Percentiles rank a stretch among this genome's conserved stretches.
phyloP scores from a whole-genome alignment of 2,113 vertebrate genomes.

The Alethe diademata region DNA sequence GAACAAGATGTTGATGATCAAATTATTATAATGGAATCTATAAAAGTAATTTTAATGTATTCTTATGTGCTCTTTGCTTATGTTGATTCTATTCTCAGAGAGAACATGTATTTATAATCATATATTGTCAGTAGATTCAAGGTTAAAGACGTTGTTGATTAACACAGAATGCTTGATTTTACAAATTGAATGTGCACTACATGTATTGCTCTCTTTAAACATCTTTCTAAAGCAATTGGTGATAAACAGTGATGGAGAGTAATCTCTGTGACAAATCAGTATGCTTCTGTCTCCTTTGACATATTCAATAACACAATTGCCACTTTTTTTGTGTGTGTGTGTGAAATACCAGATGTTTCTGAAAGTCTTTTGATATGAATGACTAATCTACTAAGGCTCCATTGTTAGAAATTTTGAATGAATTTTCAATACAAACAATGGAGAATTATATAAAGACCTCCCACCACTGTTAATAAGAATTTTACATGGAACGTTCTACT shows the following conservation, averaged over 20 bases:
- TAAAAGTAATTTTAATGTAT: neutral
- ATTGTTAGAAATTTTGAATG: neutral
- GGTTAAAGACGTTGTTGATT: slow-evolving; percentile 17
- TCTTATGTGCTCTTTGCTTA: neutral
- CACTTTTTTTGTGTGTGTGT: neutral
- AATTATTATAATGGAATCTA: neutral
- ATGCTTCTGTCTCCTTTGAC: neutral
- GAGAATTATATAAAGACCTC: neutral
- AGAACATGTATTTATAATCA: neutral
- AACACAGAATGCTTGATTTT: neutral
- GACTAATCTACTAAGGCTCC: neutral
- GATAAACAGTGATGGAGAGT: neutral
- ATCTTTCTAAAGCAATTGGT: neutral
- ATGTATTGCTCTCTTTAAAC: neutral
- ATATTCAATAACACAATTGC: neutral
- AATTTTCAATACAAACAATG: neutral
- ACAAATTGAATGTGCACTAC: neutral
- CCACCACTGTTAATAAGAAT: neutral
- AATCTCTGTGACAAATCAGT: neutral
- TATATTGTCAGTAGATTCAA: slow-evolving; percentile 6
- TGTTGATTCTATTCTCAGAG: neutral
- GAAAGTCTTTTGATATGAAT: neutral
- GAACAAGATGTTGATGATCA: neutral
- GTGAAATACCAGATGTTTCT: neutral
- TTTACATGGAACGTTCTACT: neutral